Conservation (phyloP, 2,797 vertebrate genomes). For the Loriculus beryllinus region DNA sequence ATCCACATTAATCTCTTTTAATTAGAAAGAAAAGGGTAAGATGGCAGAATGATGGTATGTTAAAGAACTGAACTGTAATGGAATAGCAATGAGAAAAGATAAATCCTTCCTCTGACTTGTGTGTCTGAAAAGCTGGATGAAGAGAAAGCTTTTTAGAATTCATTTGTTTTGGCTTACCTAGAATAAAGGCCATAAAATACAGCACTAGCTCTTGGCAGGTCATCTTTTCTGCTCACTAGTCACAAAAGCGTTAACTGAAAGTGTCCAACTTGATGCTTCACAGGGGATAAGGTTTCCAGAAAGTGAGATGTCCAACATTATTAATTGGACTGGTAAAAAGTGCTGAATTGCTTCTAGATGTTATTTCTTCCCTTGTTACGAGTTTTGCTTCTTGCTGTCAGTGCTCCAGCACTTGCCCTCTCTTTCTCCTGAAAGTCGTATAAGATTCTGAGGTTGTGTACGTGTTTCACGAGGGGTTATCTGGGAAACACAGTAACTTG, state of each 20-base stretch:
- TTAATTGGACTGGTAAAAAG: neutral
- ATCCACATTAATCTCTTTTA: neutral
- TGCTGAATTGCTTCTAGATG: neutral
- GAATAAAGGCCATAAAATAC: neutral
- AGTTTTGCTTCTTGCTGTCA: neutral
- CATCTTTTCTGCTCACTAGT: neutral
- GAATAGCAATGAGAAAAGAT: neutral
- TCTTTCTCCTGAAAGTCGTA: neutral
- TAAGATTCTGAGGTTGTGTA: neutral
- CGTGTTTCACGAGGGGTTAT: accelerated
- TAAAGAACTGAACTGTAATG: neutral
- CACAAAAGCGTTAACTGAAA: neutral
- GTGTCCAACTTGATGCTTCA: neutral
- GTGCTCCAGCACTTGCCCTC: neutral
- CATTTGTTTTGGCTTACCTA: neutral
- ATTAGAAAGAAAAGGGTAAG: neutral
- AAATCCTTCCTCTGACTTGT: neutral
- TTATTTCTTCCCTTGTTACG: neutral
- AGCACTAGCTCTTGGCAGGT: neutral
- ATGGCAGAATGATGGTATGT: neutral
- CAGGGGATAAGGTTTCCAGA: neutral
- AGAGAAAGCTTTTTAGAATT: neutral
- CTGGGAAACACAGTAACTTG: neutral
- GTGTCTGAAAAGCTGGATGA: neutral
- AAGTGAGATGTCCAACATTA: neutral